phyloP scores from a whole-genome alignment of 2,888 invertebrate genomes.

The Apeira syringaria region DNA sequence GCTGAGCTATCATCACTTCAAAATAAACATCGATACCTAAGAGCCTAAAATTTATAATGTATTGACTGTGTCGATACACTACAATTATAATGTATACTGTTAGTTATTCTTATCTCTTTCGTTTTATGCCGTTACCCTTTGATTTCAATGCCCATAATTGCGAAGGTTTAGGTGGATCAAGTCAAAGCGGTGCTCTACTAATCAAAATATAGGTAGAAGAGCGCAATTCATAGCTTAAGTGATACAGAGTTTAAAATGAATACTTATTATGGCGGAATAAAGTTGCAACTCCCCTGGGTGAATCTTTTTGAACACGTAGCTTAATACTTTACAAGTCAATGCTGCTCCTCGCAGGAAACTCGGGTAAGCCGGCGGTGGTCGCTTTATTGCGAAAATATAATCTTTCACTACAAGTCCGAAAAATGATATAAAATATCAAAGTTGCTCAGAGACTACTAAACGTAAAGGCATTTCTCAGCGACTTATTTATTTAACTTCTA shows the following conservation, averaged over 20 bases:
- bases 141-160: constrained; percentile 10
- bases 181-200: constrained; percentile 16
- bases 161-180: constrained; percentile 15
- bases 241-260: not conserved
- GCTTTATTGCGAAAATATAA: constrained; percentile 16
- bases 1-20: too few relatives aligned
- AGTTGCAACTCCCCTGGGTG: not conserved
- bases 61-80: too few relatives aligned
- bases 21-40: too few relatives aligned
- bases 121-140: constrained; percentile 1
- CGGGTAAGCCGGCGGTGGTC: not conserved
- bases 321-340: constrained; percentile 13
- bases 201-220: constrained; percentile 18
- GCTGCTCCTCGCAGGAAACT: not conserved
- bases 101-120: too few relatives aligned
- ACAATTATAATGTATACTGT: too few relatives aligned
- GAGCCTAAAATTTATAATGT: too few relatives aligned
- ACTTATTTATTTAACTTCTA: too few relatives aligned
- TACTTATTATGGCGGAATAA: not conserved
- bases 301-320: constrained; percentile 3
- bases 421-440: too few relatives aligned
- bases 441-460: too few relatives aligned
- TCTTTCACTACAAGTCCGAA: constrained; percentile 18
- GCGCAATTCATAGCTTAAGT: not conserved
- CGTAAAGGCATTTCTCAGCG: too few relatives aligned